Evolutionary conservation across 2,888 invertebrate genomes (phyloP), one percentile per base, ranked within the genome.

Genomic region (Agapetus fuscipes): DNA sequence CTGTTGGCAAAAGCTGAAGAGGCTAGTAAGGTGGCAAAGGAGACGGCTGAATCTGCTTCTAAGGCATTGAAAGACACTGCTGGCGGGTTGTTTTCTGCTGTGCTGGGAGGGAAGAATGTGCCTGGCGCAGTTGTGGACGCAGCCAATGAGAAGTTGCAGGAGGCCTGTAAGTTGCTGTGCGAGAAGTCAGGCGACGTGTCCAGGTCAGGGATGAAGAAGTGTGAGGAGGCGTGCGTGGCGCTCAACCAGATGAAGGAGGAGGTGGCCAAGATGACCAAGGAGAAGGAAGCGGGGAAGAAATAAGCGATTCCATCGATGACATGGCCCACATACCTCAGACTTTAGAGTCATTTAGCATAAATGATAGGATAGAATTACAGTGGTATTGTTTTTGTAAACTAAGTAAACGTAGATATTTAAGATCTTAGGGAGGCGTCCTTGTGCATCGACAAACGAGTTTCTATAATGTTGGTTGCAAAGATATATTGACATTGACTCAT

Each of bases 81-180:
- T 17, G 13, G 17, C n/a, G n/a, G 17, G 9, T 20, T 24, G 10
- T 15, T 31, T 17, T 4, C 5, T 20, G 9, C 9, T 20, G 20
- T 20, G 9, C 13, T 10, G 3, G 30, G 20, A 37, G n/a, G 30
- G 17, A 3, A 16, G 16, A 33, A 20, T 15, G 36, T 35, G 3
- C 15, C 35, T 6, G 37, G 28, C 10, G 34, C 12, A 7, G 20
- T 31, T 5, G 30, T 39, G 10, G 36, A 33, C 12, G 27, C 12
- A 6, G 31, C 15, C n/a, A 30, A 30, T 2, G 17, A 36, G 7
- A 36, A 31, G 10, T 39, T 35, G 17, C 25, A 27, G 3, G 24
- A 37, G 10, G 44, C 37, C 3, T 39, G 36, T 32, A 37, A 34
- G 16, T 25, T 29, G 3, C 34, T 37, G 13, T 37, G 41, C 17